A percentile compares a stretch with the other conserved stretches of the same genome.
Evolutionary conservation across 2,888 invertebrate species (phyloP).

Genomic region (Meteorus colon): DNA sequence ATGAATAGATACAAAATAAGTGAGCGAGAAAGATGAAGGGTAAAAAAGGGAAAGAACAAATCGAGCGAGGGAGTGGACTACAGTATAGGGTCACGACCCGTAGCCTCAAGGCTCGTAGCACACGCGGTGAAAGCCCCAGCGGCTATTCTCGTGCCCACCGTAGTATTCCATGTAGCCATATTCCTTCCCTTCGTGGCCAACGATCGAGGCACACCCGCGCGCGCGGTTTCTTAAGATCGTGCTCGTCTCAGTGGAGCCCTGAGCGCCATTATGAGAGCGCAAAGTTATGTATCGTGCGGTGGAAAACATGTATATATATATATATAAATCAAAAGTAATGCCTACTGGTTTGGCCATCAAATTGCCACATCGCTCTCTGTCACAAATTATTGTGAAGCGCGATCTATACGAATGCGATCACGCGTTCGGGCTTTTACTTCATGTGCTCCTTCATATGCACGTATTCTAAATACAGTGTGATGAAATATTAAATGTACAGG

Average conservation of each 20-base stretch:
- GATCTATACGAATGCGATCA: not conserved
- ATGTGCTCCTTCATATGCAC: not conserved
- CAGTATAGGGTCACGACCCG: conserved; percentile 71
- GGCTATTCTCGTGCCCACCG: conserved; percentile 63
- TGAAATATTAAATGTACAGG: conserved; percentile 13
- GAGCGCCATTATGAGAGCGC: conserved; percentile 62
- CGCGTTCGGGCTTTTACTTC: not conserved
- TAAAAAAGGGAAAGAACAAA: conserved; percentile 46
- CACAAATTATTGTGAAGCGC: no score
- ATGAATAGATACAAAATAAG: conserved; percentile 4
- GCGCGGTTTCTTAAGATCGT: conserved; percentile 34
- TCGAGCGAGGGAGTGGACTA: conserved; percentile 68
- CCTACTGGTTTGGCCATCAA: not conserved
- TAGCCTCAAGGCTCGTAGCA: conserved; percentile 61
- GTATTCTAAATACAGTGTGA: conserved; percentile 8
- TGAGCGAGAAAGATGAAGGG: conserved; percentile 39
- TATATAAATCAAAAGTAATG: not conserved
- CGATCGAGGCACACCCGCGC: conserved; percentile 46
- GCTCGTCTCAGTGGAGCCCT: conserved; percentile 35
- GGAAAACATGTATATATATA: not conserved
- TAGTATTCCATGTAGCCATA: not conserved
- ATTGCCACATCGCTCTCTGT: not conserved
- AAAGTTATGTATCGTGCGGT: conserved; percentile 48
- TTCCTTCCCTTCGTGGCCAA: conserved; percentile 16
- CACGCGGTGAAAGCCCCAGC: conserved; percentile 70